Evolutionary conservation across 2,113 vertebrate species (phyloP).

Genomic region (Rhinolophus ferrumequinum): DNA sequence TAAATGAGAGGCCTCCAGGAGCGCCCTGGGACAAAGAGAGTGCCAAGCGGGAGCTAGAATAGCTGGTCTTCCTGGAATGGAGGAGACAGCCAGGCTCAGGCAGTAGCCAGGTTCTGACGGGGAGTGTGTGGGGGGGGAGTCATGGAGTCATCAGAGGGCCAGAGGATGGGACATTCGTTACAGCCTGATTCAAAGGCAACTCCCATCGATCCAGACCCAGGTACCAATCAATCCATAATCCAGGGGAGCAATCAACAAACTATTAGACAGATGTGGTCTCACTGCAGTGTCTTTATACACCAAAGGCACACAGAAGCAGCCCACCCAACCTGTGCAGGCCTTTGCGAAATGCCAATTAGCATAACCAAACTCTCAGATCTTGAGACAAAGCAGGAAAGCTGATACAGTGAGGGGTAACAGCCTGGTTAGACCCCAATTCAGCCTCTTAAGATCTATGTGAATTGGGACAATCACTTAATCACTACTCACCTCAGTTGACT

Average conservation of each 20-base stretch:
- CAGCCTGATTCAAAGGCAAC: not conserved
- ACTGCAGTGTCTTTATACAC: not conserved
- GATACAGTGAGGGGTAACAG: not conserved
- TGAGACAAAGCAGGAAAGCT: not conserved
- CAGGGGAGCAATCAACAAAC: not conserved
- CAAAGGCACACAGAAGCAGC: not conserved
- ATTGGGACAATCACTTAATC: not conserved
- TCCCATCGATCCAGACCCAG: not conserved
- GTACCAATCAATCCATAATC: not conserved
- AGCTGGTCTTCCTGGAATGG: conserved; percentile 19
- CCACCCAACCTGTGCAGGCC: not conserved
- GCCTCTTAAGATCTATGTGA: not conserved
- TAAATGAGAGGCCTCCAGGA: not conserved
- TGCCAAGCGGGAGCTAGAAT: not conserved
- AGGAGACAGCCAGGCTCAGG: not conserved
- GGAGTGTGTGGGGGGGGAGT: conserved; percentile 27
- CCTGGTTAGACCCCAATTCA: not conserved
- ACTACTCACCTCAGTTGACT: not conserved
- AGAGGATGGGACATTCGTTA: not conserved
- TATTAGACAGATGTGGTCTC: not conserved
- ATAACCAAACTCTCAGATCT: not conserved
- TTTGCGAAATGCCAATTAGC: not conserved
- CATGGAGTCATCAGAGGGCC: not conserved
- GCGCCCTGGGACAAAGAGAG: conserved; percentile 46
- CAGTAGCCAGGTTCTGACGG: conserved; percentile 41